Percentiles rank a stretch among this genome's conserved stretches.
Evolutionary conservation across 35 echinoderm and acorn worm genomes (phyloP).

Genomic region (Holothuria glaberrima): DNA sequence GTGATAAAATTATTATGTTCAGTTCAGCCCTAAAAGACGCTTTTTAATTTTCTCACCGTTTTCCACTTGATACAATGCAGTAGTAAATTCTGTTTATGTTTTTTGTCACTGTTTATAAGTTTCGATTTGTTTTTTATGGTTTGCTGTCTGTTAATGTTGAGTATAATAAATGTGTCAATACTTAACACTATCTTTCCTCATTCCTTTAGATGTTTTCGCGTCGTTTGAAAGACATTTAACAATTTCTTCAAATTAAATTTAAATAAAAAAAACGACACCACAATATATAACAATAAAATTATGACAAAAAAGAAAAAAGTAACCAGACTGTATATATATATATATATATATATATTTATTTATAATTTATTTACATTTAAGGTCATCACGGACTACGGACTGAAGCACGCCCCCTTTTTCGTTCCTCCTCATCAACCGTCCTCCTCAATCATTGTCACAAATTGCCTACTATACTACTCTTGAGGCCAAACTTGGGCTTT

Average conservation of each 20-base stretch:
- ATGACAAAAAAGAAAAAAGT: not conserved
- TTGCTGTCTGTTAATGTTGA: not conserved
- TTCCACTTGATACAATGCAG: not conserved
- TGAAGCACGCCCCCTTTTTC: no score
- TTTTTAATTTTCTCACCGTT: not conserved
- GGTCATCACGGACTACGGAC: no score
- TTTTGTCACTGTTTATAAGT: constrained; percentile 4
- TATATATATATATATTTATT: no score
- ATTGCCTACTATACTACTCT: constrained; percentile 8
- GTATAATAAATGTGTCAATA: not conserved
- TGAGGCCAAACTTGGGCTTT: no score
- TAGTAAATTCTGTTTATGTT: not conserved
- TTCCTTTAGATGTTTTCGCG: not conserved
- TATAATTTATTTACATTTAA: no score
- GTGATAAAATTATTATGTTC: not conserved
- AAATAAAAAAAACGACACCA: not conserved
- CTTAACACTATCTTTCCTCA: not conserved
- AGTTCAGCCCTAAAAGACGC: not conserved
- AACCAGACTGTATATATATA: no score
- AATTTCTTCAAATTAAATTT: not conserved
- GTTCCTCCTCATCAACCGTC: not conserved
- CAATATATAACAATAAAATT: not conserved
- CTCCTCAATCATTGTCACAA: not conserved
- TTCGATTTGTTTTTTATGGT: not conserved
- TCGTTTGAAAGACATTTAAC: not conserved